Conservation (phyloP, 2,113 vertebrate species). For the Macquaria ambigua region DNA sequence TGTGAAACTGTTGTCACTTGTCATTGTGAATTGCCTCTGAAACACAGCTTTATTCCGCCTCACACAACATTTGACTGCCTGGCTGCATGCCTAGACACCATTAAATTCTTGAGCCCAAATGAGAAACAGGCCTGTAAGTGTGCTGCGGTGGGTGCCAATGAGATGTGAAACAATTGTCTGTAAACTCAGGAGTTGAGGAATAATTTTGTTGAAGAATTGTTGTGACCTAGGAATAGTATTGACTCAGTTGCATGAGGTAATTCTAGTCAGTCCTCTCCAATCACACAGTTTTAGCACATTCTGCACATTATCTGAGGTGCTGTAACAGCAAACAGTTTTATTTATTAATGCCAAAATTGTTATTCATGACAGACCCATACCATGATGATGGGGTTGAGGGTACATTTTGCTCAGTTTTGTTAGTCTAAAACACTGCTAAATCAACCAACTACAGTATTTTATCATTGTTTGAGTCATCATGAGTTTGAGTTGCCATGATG, state of each 20-base stretch:
- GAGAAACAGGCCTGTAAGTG: conserved; percentile 63
- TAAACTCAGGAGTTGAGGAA: conserved; percentile 23
- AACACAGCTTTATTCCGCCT: conserved; percentile 60
- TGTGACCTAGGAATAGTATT: conserved; percentile 19
- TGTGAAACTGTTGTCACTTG: conserved; percentile 77
- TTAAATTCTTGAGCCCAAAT: conserved; percentile 71
- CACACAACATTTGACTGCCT: conserved; percentile 68
- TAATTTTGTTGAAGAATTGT: conserved; percentile 2
- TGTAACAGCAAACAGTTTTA: not conserved
- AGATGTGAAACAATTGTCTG: conserved; percentile 33
- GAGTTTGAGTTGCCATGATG: not conserved
- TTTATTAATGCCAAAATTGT: not conserved
- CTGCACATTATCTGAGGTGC: too few species aligned
- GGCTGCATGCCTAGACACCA: conserved; percentile 72
- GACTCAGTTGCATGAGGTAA: too few species aligned
- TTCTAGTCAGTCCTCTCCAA: too few species aligned
- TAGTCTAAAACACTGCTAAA: not conserved
- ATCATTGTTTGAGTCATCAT: not conserved
- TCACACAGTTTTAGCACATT: too few species aligned
- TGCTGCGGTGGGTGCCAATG: conserved; percentile 52
- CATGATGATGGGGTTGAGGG: not conserved
- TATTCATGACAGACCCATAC: not conserved
- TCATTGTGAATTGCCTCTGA: conserved; percentile 70
- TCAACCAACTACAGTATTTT: not conserved
- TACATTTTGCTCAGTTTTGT: not conserved